A percentile compares a stretch with the other conserved stretches of the same genome.
These are phyloP conservation scores for Sinelater perroti DNA, from an alignment of 2,888 invertebrate genomes.

Conservation along the genomic window DNA sequence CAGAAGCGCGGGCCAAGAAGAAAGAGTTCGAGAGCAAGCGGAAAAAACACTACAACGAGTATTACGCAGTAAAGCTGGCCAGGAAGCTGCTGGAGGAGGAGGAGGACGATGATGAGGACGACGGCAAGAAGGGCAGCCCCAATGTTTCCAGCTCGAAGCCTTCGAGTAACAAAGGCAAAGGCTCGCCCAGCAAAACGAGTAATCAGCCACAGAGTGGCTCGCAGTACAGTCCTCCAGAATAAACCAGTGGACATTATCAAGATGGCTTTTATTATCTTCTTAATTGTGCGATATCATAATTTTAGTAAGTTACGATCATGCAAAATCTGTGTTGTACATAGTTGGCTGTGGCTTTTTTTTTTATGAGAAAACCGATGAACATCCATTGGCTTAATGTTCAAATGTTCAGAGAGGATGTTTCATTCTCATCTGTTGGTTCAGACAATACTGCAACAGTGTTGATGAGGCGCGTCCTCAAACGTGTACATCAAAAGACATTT, in stretches of 20 bases:
- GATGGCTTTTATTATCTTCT: slow-evolving; percentile 15
- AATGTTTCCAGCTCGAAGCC: slow-evolving; percentile 60
- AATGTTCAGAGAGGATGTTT: neutral
- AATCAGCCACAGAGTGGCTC: slow-evolving; percentile 10
- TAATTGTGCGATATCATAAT: slow-evolving; percentile 9
- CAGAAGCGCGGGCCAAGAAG: slow-evolving; percentile 69
- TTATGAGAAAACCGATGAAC: neutral
- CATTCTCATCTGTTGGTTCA: slow-evolving; percentile 4
- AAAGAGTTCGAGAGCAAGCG: slow-evolving; percentile 90
- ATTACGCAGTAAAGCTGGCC: slow-evolving; percentile 91
- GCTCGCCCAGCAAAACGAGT: slow-evolving; percentile 5
- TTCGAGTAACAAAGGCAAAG: neutral
- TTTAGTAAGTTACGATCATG: slow-evolving; percentile 12
- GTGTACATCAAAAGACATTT: slow-evolving; percentile 1
- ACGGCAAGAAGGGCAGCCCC: slow-evolving; percentile 41
- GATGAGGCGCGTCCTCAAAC: neutral
- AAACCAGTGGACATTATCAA: neutral
- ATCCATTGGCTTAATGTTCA: neutral
- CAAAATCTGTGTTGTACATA: slow-evolving; percentile 12
- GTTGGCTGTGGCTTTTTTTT: slow-evolving; percentile 31
- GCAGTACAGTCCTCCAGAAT: slow-evolving; percentile 13
- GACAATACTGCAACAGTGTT: slow-evolving; percentile 11
- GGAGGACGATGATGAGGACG: slow-evolving; percentile 78
- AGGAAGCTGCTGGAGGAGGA: slow-evolving; percentile 91
- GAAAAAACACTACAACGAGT: slow-evolving; percentile 98